phyloP scores from a whole-genome alignment of 2,113 vertebrate species.

The Caretta caretta region DNA sequence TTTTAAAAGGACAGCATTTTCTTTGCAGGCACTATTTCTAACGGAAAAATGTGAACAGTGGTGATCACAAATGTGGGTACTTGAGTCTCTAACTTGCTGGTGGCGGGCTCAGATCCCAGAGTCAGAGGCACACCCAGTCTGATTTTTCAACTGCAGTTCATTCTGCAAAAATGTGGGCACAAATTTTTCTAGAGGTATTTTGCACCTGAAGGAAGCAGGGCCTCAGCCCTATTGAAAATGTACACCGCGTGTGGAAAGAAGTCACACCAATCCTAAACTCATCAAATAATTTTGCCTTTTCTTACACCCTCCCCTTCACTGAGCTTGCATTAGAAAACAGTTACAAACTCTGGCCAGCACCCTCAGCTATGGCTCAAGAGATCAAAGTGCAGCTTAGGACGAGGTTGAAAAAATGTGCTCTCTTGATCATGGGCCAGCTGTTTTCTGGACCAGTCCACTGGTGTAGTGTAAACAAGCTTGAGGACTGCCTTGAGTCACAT shows the following conservation, averaged over 20 bases:
- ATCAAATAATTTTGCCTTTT: not conserved
- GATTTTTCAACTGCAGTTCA: not conserved
- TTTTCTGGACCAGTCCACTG: not conserved
- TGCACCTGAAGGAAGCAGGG: not conserved
- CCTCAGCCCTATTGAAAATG: not conserved
- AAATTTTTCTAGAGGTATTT: not conserved
- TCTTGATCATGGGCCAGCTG: not conserved
- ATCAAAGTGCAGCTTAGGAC: not conserved
- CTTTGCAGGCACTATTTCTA: not conserved
- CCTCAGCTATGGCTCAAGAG: not conserved
- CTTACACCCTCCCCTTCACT: not conserved
- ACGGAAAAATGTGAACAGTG: not conserved
- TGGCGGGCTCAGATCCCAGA: not conserved
- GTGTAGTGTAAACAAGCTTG: not conserved
- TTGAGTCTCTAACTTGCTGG: not conserved
- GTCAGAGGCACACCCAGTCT: not conserved
- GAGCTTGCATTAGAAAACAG: not conserved
- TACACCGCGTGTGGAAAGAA: not conserved
- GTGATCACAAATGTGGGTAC: not conserved
- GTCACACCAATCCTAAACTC: not conserved
- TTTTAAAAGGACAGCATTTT: slow-evolving; percentile 11
- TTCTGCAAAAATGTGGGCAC: not conserved
- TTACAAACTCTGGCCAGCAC: not conserved
- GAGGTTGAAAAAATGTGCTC: not conserved
- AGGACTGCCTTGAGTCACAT: not conserved